Evolutionary conservation across 2,113 vertebrate genomes (phyloP).

Genomic region (Struthidea cinerea): DNA sequence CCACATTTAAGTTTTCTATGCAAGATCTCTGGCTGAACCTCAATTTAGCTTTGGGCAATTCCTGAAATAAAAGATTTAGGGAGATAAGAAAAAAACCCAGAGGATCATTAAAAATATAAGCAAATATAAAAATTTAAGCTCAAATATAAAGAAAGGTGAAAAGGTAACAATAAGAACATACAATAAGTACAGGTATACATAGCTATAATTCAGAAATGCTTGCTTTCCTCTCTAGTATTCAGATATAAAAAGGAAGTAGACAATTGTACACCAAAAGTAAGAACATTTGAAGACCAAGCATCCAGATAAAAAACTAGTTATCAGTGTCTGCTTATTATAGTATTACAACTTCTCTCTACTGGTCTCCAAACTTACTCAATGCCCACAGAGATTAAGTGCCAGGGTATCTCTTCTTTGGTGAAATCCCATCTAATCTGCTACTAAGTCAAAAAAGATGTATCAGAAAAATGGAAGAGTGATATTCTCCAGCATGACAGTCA

Average conservation of each 20-base stretch:
- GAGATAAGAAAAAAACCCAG: not conserved
- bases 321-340: not conserved
- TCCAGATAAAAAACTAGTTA: not conserved
- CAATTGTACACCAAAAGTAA: not conserved
- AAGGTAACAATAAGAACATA: not conserved
- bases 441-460: not conserved
- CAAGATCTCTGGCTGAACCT: not conserved
- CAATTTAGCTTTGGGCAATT: not conserved
- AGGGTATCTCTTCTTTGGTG: not conserved
- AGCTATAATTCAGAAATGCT: not conserved
- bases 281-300: not conserved
- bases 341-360: not conserved
- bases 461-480: not conserved
- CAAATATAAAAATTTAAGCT: not conserved
- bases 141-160: not conserved
- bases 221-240: not conserved
- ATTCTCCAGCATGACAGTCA: not conserved
- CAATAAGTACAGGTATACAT: not conserved
- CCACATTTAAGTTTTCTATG: not conserved
- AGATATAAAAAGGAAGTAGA: not conserved
- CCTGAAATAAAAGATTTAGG: not conserved
- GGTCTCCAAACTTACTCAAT: not conserved
- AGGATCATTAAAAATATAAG: not conserved
- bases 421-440: not conserved
- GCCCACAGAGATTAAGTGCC: not conserved